Percentiles rank a stretch among this genome's conserved stretches.
These are phyloP conservation scores for Chydorus sphaericus DNA, from an alignment of 2,888 invertebrate species.

Conservation along the genomic window DNA sequence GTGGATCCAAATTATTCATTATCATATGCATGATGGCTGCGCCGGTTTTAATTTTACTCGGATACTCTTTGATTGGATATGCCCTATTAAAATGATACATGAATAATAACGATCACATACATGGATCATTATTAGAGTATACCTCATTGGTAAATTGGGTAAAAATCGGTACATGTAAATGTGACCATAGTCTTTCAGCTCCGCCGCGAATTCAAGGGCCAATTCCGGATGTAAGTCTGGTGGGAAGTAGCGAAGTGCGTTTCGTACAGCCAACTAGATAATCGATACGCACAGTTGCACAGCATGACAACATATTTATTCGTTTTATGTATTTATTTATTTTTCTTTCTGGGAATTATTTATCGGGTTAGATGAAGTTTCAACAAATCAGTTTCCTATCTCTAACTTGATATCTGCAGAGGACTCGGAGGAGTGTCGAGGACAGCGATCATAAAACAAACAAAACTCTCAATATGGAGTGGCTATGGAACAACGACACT, in stretches of 20 bases:
- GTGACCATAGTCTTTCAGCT: slow-evolving; percentile 39
- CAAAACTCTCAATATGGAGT: no score
- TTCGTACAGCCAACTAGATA: slow-evolving; percentile 36
- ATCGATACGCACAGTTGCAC: no score
- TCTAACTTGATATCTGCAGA: no score
- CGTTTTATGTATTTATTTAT: no score
- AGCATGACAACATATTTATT: no score
- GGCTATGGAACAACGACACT: no score
- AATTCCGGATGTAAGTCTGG: slow-evolving; percentile 30
- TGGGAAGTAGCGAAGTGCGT: slow-evolving; percentile 44
- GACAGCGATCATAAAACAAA: no score
- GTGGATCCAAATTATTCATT: slow-evolving; percentile 43
- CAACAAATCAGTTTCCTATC: no score
- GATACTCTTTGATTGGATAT: slow-evolving; percentile 35
- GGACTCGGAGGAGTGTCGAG: no score
- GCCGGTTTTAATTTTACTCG: slow-evolving; percentile 31
- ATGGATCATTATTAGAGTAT: neutral
- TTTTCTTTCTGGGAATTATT: no score
- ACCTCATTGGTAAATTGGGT: slow-evolving; percentile 22
- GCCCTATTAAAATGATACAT: slow-evolving; percentile 27
- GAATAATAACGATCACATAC: neutral
- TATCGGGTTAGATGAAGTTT: no score
- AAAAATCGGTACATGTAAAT: slow-evolving; percentile 37
- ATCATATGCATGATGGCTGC: slow-evolving; percentile 46
- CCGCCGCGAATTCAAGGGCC: slow-evolving; percentile 37